Evolutionary conservation across 2,113 vertebrate species (phyloP).

Genomic region (Piaya cayana): DNA sequence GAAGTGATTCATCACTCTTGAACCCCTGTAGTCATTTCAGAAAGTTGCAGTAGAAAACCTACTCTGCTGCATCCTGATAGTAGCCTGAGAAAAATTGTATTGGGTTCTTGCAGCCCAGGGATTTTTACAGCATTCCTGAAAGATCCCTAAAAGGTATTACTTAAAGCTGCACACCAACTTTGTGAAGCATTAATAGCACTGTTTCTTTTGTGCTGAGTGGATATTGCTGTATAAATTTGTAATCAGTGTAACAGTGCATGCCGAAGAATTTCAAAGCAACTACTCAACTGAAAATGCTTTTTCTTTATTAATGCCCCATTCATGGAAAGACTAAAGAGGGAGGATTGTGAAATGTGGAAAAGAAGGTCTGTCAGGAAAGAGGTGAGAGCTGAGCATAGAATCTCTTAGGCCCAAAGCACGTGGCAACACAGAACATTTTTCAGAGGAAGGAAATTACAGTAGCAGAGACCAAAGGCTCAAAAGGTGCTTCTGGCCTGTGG

Average conservation of each 20-base stretch:
- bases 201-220: not conserved
- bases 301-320: slow-evolving; percentile 4
- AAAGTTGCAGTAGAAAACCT: not conserved
- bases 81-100: not conserved
- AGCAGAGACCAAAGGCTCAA: not conserved
- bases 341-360: not conserved
- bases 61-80: not conserved
- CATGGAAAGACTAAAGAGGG: not conserved
- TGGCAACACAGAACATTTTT: not conserved
- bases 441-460: not conserved
- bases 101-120: not conserved
- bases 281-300: slow-evolving; percentile 27
- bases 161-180: not conserved
- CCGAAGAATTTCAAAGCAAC: slow-evolving; percentile 45
- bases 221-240: not conserved
- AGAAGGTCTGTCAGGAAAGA: not conserved
- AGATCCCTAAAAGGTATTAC: not conserved
- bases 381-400: not conserved
- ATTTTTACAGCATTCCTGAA: slow-evolving; percentile 20
- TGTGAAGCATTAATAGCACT: not conserved
- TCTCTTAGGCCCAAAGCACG: not conserved
- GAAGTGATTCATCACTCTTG: not conserved
- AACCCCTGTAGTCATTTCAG: not conserved
- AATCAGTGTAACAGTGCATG: slow-evolving; percentile 12
- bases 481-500: not conserved